Evolutionary conservation across 2,113 vertebrate genomes (phyloP).

Genomic region (Zosterops borbonicus): DNA sequence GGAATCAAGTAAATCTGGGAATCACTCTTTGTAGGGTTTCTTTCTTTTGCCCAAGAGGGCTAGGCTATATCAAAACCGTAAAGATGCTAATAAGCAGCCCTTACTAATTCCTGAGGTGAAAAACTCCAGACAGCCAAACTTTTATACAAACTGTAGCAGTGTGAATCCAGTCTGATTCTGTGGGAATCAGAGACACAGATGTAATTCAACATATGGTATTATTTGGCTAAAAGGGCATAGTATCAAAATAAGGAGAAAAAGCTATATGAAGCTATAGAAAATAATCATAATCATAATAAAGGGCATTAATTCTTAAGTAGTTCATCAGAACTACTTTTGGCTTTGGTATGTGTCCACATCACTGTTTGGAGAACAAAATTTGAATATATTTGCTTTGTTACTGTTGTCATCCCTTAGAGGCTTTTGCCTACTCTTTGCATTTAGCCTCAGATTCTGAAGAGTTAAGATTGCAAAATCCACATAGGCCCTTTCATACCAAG

Average conservation of each 20-base stretch:
- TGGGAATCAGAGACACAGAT: neutral
- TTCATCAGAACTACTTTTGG: neutral
- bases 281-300: neutral
- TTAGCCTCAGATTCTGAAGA: neutral
- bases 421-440: neutral
- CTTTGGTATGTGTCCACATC: neutral
- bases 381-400: neutral
- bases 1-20: neutral
- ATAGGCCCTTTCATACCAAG: neutral
- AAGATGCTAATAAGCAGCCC: neutral
- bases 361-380: neutral
- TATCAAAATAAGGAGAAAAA: neutral
- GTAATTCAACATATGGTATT: neutral
- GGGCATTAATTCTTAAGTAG: neutral
- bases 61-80: neutral
- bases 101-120: neutral
- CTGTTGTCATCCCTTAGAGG: neutral
- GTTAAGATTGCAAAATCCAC: conserved; percentile 7
- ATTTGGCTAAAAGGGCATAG: neutral
- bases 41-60: neutral
- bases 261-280: neutral
- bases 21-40: neutral
- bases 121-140: neutral
- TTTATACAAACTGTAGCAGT: neutral
- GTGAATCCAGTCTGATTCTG: neutral